Evolutionary conservation across 2,888 invertebrate species (phyloP).

Genomic region (Holacanthella duospinosa): DNA sequence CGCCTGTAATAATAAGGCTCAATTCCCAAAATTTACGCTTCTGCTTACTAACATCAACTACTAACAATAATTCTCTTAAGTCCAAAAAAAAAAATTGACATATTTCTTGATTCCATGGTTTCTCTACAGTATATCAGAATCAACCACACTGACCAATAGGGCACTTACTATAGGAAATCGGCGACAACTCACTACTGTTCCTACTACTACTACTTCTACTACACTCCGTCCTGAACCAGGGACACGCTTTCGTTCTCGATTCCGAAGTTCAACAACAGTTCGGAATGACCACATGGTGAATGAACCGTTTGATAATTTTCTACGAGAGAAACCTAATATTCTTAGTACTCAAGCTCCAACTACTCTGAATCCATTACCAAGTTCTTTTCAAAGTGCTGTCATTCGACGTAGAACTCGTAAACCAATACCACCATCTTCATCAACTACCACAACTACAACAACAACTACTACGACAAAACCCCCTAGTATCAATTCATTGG

Average conservation of each 20-base stretch:
- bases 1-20: not conserved
- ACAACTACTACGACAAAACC: constrained; percentile 25
- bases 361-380: constrained; percentile 12
- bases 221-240: constrained; percentile 12
- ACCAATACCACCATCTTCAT: constrained; percentile 16
- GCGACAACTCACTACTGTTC: not conserved
- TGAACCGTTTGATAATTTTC: not conserved
- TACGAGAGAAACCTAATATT: not conserved
- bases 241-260: constrained; percentile 14
- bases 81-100: not conserved
- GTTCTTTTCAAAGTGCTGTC: constrained; percentile 18
- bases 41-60: not conserved
- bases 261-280: constrained; percentile 23
- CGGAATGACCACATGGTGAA: not conserved
- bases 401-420: constrained; percentile 18
- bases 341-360: constrained; percentile 10
- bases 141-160: not conserved
- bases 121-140: not conserved
- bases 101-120: not conserved
- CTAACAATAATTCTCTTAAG: not conserved
- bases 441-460: constrained; percentile 15
- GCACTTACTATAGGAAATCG: not conserved
- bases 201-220: constrained; percentile 13
- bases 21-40: not conserved
- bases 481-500: constrained; percentile 15